Evolutionary conservation across 2,888 invertebrate genomes (phyloP), one percentile per base, ranked within the genome.

Genomic region (Andrena minutula): DNA sequence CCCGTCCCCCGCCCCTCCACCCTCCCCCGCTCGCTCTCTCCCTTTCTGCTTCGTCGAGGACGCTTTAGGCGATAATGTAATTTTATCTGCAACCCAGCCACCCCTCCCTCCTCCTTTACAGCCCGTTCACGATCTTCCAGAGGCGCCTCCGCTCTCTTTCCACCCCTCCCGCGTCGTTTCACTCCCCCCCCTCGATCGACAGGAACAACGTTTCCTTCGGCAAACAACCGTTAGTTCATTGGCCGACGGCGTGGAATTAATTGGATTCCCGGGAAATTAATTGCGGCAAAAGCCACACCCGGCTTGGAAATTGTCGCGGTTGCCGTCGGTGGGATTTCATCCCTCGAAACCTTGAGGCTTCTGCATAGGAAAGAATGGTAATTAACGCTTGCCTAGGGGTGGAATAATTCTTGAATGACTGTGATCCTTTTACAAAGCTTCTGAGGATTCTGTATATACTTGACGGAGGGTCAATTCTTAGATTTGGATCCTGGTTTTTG

Each of bases 51-150:
- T 83, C 88, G 86, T 83, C 86, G 90, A 89, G 89, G 88, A 89
- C 90, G 91, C 89, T 93, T 93, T 93, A 92, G 79, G 91, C 90
- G 91, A 92, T 93, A 93, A 93, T 93, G 91, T 93, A 92, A 93
- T 93, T 93, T 93, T 90, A 91, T 92, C 91, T 89, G 83, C 84
- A 78, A 41, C 82, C 89, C 78, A 83, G 63, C 76, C 84, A 66
- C 75, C 81, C 77, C 79, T 72, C 75, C 69, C 53, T 68, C 61
- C 35, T 70, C 70, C 56, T 65, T 32, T 2, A 20, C 51, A 51
- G 20, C 47, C 32, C 49, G 69, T 56, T 65, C 47, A 72, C 70
- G 75, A 70, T 69, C 79, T 70, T 70, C 69, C 77, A 35, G 16
- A 58, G 49, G 47, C 70, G 26, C 41, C 23, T 47, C 63, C 69